Conservation (phyloP, 2,888 invertebrate genomes). For the Ceriagrion tenellum region DNA sequence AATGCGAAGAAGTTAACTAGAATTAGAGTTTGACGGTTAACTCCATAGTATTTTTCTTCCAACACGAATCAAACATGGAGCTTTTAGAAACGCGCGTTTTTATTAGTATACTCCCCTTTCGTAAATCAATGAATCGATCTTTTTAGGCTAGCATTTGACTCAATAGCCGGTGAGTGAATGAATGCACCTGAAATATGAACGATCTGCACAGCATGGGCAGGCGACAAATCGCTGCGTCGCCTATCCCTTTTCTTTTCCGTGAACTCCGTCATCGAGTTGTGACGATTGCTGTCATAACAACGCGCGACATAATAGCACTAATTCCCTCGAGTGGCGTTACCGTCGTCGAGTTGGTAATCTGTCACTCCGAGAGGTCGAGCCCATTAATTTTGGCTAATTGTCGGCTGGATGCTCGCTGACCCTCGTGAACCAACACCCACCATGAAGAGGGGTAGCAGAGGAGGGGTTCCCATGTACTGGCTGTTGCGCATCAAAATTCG, state of each 20-base stretch:
- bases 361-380: neutral
- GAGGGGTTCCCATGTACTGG: neutral
- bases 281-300: conserved; percentile 18
- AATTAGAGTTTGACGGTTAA: too few species aligned
- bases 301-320: neutral
- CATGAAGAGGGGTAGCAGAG: neutral
- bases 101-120: too few species aligned
- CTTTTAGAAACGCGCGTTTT: too few species aligned
- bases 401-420: neutral
- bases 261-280: neutral
- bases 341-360: neutral
- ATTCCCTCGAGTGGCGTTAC: neutral
- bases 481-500: neutral
- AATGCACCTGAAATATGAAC: neutral
- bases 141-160: too few species aligned
- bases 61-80: too few species aligned
- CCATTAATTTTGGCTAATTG: conserved; percentile 9
- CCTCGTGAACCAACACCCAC: neutral
- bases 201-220: neutral
- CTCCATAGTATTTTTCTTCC: too few species aligned
- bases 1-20: too few species aligned
- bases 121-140: too few species aligned
- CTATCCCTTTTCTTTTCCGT: neutral
- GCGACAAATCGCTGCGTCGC: neutral
- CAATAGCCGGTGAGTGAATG: too few species aligned